Percentiles rank a stretch among this genome's conserved stretches.
Conservation (phyloP, 2,797 vertebrate genomes). For the Potorous gilbertii region DNA sequence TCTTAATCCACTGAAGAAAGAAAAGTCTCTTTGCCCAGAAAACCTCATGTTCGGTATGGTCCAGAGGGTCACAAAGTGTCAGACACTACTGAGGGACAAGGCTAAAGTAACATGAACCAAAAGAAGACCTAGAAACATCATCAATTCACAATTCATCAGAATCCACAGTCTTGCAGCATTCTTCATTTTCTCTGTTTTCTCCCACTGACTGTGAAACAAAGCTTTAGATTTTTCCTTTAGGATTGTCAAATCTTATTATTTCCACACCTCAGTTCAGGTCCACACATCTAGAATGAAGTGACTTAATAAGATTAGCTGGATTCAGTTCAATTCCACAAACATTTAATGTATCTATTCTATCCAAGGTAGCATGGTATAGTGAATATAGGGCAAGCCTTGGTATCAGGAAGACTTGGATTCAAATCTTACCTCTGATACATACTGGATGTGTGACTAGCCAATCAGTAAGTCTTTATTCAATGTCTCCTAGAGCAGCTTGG, state of each 20-base stretch:
- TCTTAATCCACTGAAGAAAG: neutral
- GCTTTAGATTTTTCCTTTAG: constrained; percentile 14
- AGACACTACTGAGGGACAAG: neutral
- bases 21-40: neutral
- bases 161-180: neutral
- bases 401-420: neutral
- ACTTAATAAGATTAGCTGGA: neutral
- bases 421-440: neutral
- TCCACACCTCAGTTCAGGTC: neutral
- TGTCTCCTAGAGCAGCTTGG: neutral
- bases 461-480: neutral
- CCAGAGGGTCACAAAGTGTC: neutral
- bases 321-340: neutral
- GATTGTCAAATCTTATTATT: neutral
- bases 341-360: neutral
- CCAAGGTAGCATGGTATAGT: neutral
- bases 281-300: neutral
- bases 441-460: neutral
- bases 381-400: neutral
- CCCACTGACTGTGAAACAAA: neutral
- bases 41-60: neutral
- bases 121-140: neutral
- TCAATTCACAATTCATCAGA: no score
- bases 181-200: neutral
- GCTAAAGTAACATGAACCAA: neutral